Evolutionary conservation across 2,113 vertebrate genomes (phyloP).

Genomic region (Mesocricetus auratus): DNA sequence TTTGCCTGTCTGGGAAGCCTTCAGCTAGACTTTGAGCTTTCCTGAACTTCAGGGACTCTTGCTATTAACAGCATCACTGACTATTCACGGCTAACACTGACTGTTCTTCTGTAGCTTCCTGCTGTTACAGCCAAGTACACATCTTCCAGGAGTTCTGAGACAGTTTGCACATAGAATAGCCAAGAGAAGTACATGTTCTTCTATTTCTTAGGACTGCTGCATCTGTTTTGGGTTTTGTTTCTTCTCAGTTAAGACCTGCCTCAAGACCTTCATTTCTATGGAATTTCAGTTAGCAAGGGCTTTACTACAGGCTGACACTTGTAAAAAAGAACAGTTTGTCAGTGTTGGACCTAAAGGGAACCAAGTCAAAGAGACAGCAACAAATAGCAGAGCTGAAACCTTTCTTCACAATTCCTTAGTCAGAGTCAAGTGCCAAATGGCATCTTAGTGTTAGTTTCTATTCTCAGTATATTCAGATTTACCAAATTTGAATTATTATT

Average conservation of each 20-base stretch:
- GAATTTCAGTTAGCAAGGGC: not conserved
- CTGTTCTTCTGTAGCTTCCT: not conserved
- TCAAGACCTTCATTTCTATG: not conserved
- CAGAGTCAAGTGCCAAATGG: not conserved
- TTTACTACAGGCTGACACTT: not conserved
- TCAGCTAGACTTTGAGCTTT: not conserved
- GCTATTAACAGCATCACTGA: not conserved
- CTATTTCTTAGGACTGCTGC: not conserved
- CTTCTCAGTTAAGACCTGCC: not conserved
- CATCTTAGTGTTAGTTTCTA: not conserved
- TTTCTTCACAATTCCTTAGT: not conserved
- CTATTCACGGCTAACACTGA: not conserved
- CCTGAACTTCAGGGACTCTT: not conserved
- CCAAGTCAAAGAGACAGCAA: not conserved
- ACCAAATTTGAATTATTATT: not conserved
- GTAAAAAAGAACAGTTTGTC: not conserved
- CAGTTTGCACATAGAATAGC: not conserved
- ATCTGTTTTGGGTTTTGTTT: not conserved
- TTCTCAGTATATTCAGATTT: not conserved
- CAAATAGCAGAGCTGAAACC: not conserved
- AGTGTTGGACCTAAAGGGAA: not conserved
- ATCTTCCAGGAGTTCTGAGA: not conserved
- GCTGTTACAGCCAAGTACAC: not conserved
- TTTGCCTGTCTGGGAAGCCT: not conserved
- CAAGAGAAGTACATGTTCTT: not conserved